Conservation (phyloP, 2,888 invertebrate genomes). For the Eilema griseolum region DNA sequence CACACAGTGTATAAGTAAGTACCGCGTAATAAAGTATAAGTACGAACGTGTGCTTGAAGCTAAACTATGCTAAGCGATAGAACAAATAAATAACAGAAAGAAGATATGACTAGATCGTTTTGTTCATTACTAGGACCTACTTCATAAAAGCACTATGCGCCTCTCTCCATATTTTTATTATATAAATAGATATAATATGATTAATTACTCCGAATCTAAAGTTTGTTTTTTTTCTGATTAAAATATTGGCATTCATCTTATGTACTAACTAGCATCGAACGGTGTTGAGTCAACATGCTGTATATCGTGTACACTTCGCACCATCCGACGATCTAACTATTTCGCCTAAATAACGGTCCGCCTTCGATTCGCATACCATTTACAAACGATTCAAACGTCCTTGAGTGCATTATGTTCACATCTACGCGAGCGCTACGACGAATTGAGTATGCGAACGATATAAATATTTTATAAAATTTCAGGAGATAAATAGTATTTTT, state of each 20-base stretch:
- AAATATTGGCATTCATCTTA: constrained; percentile 86
- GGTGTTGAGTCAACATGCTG: constrained; percentile 59
- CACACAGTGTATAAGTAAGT: constrained; percentile 51
- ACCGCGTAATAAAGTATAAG: constrained; percentile 57
- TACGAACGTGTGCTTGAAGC: constrained; percentile 83
- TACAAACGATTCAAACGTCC: constrained; percentile 60
- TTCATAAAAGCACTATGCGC: constrained; percentile 87
- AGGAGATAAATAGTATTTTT: constrained; percentile 73
- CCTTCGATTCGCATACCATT: constrained; percentile 61
- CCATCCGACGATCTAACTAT: constrained; percentile 65
- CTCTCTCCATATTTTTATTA: constrained; percentile 84
- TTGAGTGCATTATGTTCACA: constrained; percentile 63
- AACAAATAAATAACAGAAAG: constrained; percentile 81
- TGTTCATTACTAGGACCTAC: constrained; percentile 83
- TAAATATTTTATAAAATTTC: constrained; percentile 80
- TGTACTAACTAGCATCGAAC: constrained; percentile 75
- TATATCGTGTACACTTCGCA: constrained; percentile 45
- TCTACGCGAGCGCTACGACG: constrained; percentile 72
- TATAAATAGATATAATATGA: constrained; percentile 85
- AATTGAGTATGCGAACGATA: constrained; percentile 72
- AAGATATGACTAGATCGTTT: constrained; percentile 86
- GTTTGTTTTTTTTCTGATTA: constrained; percentile 81
- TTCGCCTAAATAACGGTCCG: constrained; percentile 62
- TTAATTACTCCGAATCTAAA: constrained; percentile 83
- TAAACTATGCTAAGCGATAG: constrained; percentile 87